A percentile compares a stretch with the other conserved stretches of the same genome.
These are phyloP conservation scores for Cyprichromis sp. DNA, from an alignment of 2,113 vertebrate genomes.

Conservation along the genomic window DNA sequence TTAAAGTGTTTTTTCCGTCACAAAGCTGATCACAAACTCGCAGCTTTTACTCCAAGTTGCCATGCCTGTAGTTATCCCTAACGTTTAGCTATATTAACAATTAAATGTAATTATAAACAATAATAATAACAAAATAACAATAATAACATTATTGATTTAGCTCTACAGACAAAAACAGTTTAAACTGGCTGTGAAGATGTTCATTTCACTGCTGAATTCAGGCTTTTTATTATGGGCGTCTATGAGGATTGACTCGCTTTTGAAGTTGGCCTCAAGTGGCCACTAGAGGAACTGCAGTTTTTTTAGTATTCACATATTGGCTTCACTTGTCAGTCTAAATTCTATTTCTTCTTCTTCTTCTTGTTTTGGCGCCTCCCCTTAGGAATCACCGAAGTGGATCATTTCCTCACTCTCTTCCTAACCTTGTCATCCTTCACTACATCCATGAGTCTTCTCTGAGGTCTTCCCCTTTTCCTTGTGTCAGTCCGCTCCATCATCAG, in stretches of 20 bases:
- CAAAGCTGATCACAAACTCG: neutral
- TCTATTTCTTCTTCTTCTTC: neutral
- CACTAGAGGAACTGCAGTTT: neutral
- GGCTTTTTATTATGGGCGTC: neutral
- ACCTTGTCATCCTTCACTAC: neutral
- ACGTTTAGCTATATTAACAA: neutral
- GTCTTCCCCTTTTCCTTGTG: neutral
- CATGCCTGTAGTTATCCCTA: neutral
- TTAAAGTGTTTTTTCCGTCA: neutral
- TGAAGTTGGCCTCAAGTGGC: neutral
- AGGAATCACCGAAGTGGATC: neutral
- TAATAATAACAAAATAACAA: neutral
- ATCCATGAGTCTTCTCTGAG: neutral
- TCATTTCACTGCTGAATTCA: neutral
- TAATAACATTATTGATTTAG: neutral
- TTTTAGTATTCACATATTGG: neutral
- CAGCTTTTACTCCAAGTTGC: neutral
- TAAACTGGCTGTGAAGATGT: neutral
- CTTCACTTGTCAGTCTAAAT: neutral
- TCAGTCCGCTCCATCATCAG: rapidly evolving
- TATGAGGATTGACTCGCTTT: neutral
- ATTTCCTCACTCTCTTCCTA: neutral
- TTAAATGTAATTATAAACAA: neutral
- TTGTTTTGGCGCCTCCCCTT: neutral
- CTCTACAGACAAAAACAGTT: neutral